Conservation (phyloP, 92 coral and sea anemone genomes). For the Phenganax subtilis region DNA sequence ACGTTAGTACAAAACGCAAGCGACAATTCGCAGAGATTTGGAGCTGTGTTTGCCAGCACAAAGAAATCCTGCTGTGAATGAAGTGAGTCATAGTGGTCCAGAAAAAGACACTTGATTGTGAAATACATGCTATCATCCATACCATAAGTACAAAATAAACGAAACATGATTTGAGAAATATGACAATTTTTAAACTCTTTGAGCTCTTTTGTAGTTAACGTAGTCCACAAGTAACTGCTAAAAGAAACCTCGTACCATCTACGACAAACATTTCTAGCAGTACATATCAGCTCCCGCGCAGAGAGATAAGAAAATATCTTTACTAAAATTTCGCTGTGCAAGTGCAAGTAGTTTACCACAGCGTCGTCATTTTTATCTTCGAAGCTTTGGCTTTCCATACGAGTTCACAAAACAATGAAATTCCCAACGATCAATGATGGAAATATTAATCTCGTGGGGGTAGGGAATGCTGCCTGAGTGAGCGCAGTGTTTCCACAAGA, state of each 20-base stretch:
- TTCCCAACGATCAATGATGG: too few relatives aligned
- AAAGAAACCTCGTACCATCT: constrained; percentile 59
- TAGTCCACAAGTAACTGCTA: constrained; percentile 67
- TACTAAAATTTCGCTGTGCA: constrained; percentile 70
- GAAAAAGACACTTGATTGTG: constrained; percentile 61
- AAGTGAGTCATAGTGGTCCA: constrained; percentile 56
- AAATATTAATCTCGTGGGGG: too few relatives aligned
- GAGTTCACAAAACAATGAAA: too few relatives aligned
- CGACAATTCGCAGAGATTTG: constrained; percentile 62
- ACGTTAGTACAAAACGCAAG: constrained; percentile 69
- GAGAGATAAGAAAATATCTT: constrained; percentile 69
- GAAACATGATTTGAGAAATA: not conserved
- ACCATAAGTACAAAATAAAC: not conserved
- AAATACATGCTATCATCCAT: not conserved
- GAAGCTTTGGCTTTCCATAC: not conserved
- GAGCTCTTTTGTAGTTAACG: constrained; percentile 54
- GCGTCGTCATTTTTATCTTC: not conserved
- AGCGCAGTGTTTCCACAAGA: too few relatives aligned
- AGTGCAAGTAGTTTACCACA: constrained; percentile 60
- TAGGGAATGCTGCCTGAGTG: too few relatives aligned
- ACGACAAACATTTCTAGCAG: constrained; percentile 60
- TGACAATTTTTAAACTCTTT: constrained; percentile 16
- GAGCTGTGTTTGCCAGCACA: constrained; percentile 58
- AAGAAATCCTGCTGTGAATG: constrained; percentile 41
- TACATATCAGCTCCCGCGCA: constrained; percentile 55